Conservation (phyloP, 2,888 invertebrate genomes). For the Drosophila neoperkinsi region DNA sequence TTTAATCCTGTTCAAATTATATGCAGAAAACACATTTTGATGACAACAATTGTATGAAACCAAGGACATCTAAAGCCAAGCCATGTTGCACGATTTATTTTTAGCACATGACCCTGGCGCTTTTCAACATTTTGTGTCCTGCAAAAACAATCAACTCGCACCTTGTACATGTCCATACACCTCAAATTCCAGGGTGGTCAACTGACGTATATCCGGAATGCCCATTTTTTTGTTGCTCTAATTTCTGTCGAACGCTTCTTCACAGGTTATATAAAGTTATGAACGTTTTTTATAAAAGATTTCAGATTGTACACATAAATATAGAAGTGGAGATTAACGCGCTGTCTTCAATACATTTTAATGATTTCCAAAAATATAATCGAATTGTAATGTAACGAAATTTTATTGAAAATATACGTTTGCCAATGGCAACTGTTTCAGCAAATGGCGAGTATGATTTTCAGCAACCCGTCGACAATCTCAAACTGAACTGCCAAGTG, state of each 20-base stretch:
- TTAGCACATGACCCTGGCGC: conserved; percentile 33
- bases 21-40: conserved; percentile 21
- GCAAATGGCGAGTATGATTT: conserved; percentile 57
- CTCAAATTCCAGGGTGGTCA: conserved; percentile 95
- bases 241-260: conserved; percentile 4
- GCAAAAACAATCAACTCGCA: conserved; percentile 80
- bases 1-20: conserved; percentile 89
- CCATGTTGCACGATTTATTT: conserved; percentile 56
- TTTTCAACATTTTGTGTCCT: neutral
- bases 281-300: neutral
- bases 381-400: conserved; percentile 1
- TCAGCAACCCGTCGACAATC: conserved; percentile 70
- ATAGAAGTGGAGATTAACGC: neutral
- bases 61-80: conserved; percentile 64
- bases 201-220: conserved; percentile 87
- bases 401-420: conserved; percentile 8
- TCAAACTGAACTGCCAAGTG: conserved; percentile 74
- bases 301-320: neutral
- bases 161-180: conserved; percentile 96
- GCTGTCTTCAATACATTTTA: conserved; percentile 22
- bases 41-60: conserved; percentile 40
- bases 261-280: conserved; percentile 49
- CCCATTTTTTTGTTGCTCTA: conserved; percentile 85
- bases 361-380: neutral
- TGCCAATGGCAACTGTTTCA: conserved; percentile 2